Evolutionary conservation across 2,888 invertebrate species (phyloP), one percentile per base, ranked within the genome.

Genomic region (Platynereis dumerilii): DNA sequence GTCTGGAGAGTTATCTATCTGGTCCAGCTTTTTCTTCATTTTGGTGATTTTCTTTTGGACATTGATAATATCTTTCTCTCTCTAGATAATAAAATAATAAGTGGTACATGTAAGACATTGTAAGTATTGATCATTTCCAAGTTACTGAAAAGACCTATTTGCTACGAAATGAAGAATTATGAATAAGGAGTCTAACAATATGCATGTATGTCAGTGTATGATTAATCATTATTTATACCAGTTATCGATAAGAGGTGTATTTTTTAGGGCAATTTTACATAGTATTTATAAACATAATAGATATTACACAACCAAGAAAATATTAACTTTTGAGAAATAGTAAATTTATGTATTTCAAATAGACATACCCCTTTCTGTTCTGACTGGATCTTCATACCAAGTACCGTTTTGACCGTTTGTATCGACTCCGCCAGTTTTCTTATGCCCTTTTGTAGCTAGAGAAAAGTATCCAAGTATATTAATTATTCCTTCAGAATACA

Each of bases 311-410:
- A 24, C 24, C 17, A 17, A 10, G 27, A 24, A 15, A 22, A 7
- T 22, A 55, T 52, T 52, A 10, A 12, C 29, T 39, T 22, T 12
- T 44, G 5, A n/a, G n/a, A n/a, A n/a, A n/a, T n/a, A n/a, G n/a
- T n/a, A n/a, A n/a, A n/a, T n/a, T n/a, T n/a, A n/a, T n/a, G n/a
- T n/a, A n/a, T n/a, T n/a, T n/a, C n/a, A n/a, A n/a, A n/a, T n/a
- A n/a, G n/a, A 74, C 81, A 68, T 69, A 83, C 83, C 78, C 80
- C 63, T 74, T 82, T 83, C 65, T 82, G 81, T 72, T 83, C 83
- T 20, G 82, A 79, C 69, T 82, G 82, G 58, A 82, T 80, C 72
- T 83, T 83, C 83, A 82, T 82, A 3, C 82, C 81, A 0, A 83
- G 75, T 20, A 83, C 83, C 24, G 83, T 82, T 69, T 83, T 83